Conservation (phyloP, 2,888 invertebrate genomes). For the Deilephila porcellus region DNA sequence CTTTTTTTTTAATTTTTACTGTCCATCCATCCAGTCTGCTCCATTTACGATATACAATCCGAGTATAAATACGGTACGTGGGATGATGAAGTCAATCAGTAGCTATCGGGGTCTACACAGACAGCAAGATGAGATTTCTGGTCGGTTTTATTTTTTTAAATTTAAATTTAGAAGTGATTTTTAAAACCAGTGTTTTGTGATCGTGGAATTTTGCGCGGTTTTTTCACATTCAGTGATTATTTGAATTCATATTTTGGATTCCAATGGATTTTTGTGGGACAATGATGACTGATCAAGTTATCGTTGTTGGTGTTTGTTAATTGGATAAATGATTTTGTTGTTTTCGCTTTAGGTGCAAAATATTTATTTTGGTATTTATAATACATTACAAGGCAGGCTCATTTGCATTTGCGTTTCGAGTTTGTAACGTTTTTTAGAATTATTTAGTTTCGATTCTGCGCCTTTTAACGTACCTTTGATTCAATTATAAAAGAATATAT, state of each 20-base stretch:
- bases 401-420: too few relatives aligned
- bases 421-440: too few relatives aligned
- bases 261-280: neutral
- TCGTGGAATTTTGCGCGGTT: neutral
- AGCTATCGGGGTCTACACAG: slow-evolving; percentile 63
- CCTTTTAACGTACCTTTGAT: too few relatives aligned
- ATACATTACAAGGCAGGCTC: too few relatives aligned
- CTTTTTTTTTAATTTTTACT: slow-evolving; percentile 51
- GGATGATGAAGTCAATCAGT: slow-evolving; percentile 66
- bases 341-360: too few relatives aligned
- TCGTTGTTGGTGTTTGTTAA: neutral
- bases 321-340: neutral
- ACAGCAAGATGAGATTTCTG: slow-evolving; percentile 78
- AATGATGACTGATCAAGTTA: neutral
- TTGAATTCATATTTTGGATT: neutral
- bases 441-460: too few relatives aligned
- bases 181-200: slow-evolving; percentile 21
- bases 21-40: slow-evolving; percentile 57
- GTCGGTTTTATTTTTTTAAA: slow-evolving; percentile 58
- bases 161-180: neutral
- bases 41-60: slow-evolving; percentile 54
- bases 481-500: too few relatives aligned
- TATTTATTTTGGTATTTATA: too few relatives aligned
- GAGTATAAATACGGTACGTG: slow-evolving; percentile 69
- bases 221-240: neutral